Base-by-base conservation (phyloP, 2,113 vertebrate species). In the Dicaeum eximium region DNA sequence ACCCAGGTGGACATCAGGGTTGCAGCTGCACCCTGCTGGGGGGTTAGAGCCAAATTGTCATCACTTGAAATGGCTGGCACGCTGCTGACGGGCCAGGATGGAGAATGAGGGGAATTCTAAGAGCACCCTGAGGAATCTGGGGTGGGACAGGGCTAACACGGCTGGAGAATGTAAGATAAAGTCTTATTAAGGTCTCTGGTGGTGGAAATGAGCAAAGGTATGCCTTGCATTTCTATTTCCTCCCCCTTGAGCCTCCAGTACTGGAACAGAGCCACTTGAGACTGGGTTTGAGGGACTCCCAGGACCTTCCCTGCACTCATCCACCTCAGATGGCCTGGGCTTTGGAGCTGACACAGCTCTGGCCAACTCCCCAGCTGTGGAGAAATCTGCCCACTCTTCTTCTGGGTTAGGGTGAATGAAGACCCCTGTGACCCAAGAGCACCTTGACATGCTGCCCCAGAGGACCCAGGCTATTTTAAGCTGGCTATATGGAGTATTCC, bases 101-200 rank as follows among this genome's bases (percentile, higher is more conserved):
- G 82, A 93, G 88, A 90, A 94, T 92, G 88, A 96, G 44, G 84
- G 27, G 80, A 94, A 96, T 95, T 81, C 62, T 66, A 88, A 95
- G 90, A 75, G 80, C 0, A 3, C 51, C 40, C 9, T 44, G 75
- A 93, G 85, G 94, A 96, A 94, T 96, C 78, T 65, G 57, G 69
- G 56, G 58, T 92, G 77, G 57, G 86, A 91, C 77, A 45, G 14
- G 25, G 30, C 48, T 93, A 93, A 61, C 19, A 25, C 20, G 58
- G 75, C 56, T 74, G 48, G 21, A 94, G 37, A 75, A 81, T 74
- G 75, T 74, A 58, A 94, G 92, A 80, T 88, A 69, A 93, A 92
- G 88, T 35, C 72, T 67, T 74, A 40, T 64, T 88, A 86, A 93
- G 88, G 30, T 86, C 37, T 84, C 60, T 17, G 61, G 25, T 0